phyloP scores from a whole-genome alignment of 2,797 vertebrate species.

The Etheostoma perlongum region DNA sequence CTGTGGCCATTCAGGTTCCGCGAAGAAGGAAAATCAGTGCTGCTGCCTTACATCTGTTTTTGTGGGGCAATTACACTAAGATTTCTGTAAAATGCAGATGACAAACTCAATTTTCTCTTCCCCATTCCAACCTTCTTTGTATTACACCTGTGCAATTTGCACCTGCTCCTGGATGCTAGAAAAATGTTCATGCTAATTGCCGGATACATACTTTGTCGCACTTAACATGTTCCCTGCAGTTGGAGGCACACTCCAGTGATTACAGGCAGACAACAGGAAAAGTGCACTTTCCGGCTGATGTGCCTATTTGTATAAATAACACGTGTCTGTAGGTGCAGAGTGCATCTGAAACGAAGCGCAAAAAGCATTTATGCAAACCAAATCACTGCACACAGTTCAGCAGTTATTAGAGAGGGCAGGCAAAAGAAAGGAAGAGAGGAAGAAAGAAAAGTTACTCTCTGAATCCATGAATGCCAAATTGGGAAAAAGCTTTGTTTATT shows the following conservation, averaged over 20 bases:
- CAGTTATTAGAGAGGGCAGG: conserved; percentile 17
- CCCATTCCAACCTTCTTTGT: conserved; percentile 41
- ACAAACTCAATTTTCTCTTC: conserved; percentile 17
- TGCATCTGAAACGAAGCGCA: conserved; percentile 31
- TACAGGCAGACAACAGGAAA: conserved; percentile 58
- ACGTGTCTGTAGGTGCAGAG: conserved; percentile 30
- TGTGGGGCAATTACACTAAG: conserved; percentile 1
- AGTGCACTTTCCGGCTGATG: conserved; percentile 53
- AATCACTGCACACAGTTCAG: conserved; percentile 21
- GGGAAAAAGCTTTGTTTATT: background rate
- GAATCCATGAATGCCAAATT: conserved; percentile 6
- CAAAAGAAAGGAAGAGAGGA: background rate
- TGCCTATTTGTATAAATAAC: conserved; percentile 52
- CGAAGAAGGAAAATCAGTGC: conserved; percentile 26
- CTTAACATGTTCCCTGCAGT: conserved; percentile 58
- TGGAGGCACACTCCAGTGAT: conserved; percentile 59
- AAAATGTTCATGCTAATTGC: conserved; percentile 68
- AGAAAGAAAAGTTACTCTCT: conserved; percentile 1
- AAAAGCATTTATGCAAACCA: conserved; percentile 36
- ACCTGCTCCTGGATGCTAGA: conserved; percentile 53
- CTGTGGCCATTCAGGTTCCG: conserved; percentile 33
- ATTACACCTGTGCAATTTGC: conserved; percentile 65
- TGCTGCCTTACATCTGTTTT: background rate
- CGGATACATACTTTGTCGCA: conserved; percentile 36
- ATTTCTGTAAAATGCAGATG: conserved; percentile 24